Base-by-base conservation (phyloP, 1,140 invertebrate genomes). In the Colletes latitarsis region DNA sequence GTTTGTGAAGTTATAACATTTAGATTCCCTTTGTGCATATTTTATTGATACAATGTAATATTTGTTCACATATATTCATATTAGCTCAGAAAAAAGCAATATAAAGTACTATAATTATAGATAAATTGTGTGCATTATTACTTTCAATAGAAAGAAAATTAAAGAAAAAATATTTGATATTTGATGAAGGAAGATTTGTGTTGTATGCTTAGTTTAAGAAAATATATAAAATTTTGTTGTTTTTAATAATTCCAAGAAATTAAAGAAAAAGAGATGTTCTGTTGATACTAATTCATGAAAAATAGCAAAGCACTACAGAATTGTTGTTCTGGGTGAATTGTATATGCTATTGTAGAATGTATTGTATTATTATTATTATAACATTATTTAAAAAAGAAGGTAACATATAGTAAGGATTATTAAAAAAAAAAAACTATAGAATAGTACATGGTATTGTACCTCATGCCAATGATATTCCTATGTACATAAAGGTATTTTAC, bases 401-500 rank as follows among this genome's bases (percentile, higher is more conserved):
- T 67, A 21, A 73, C 63, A 83, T 74, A 79, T 86, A 81, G 52
- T 83, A 72, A 78, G 39, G 12, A 86, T 58, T 84, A 82, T 68
- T 57, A 72, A 81, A 80, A 49, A 80, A 49, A 66, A 62, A 71
- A 81, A 57, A 80, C 64, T 82, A 14, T 85, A 85, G 77, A 76
- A 71, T 62, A 76, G 49, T 66, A 62, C 69, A 78, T 64, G 77
- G 78, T 88, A 84, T 76, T 66, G 60, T 78, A 84, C 74, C 64
- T 76, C 62, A 74, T 85, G 81, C 66, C 81, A 80, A 52, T 66
- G 64, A 88, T 74, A 87, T 86, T 90, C 83, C 86, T 84, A 85
- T 88, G 88, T 88, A 89, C 86, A 90, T 89, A 88, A 71, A 87
- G 68, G 79, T 63, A 66, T 84, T 78, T 74, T n/a, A 64, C 1